Conservation (phyloP, 2,888 invertebrate genomes). For the Xanthia icteritia region DNA sequence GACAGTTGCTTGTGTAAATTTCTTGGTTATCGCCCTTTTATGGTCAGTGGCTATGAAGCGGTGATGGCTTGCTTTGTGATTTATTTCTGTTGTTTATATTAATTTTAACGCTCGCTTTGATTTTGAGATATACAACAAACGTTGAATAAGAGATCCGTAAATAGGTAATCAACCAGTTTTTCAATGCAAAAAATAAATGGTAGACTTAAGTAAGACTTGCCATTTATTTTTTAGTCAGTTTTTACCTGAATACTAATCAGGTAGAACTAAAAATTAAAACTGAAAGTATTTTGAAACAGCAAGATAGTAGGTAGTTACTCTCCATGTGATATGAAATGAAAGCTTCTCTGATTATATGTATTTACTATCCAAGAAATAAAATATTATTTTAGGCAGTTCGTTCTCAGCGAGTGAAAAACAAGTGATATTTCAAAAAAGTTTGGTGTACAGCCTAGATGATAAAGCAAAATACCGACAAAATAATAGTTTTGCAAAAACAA, state of each 20-base stretch:
- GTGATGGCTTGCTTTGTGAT: constrained; percentile 7
- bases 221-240: too few species aligned
- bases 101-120: background rate
- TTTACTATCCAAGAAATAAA: background rate
- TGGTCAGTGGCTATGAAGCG: constrained; percentile 26
- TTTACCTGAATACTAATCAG: background rate
- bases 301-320: background rate
- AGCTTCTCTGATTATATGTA: background rate
- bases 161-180: background rate
- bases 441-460: constrained; percentile 6
- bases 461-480: constrained; percentile 35
- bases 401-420: constrained; percentile 12
- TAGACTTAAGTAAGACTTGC: too few species aligned
- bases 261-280: background rate
- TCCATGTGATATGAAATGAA: background rate
- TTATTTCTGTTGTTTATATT: constrained; percentile 10
- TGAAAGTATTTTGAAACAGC: background rate
- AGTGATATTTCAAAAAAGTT: constrained; percentile 36
- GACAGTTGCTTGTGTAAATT: constrained; percentile 59
- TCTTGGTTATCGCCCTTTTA: constrained; percentile 47
- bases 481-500: constrained; percentile 28
- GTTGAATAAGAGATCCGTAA: background rate
- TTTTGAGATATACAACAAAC: background rate
- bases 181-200: background rate
- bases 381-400: background rate